Evolutionary conservation across 35 echinoderm and acorn worm genomes (phyloP).

Genomic region (Stichopus chloronotus): DNA sequence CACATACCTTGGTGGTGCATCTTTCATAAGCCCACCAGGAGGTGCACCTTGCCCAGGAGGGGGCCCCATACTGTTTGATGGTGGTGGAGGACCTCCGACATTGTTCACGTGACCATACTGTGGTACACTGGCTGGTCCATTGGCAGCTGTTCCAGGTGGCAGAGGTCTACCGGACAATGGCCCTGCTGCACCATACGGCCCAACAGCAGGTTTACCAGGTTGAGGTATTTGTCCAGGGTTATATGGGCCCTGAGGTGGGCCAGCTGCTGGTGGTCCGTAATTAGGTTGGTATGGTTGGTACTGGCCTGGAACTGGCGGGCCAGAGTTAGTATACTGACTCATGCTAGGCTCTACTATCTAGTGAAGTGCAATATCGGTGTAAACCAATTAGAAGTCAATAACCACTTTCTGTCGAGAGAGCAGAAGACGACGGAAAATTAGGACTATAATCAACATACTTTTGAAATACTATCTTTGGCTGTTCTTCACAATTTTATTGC

Average conservation of each 20-base stretch:
- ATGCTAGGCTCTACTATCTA: neutral
- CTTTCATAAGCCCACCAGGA: slow-evolving; percentile 15
- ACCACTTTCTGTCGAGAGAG: no score
- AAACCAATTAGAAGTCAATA: no score
- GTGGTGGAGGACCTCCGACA: neutral
- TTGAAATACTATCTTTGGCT: no score
- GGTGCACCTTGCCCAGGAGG: slow-evolving; percentile 27
- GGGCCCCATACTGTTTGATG: slow-evolving; percentile 1
- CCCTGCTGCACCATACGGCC: slow-evolving; percentile 48
- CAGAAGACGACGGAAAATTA: no score
- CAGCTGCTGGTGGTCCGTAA: slow-evolving; percentile 31
- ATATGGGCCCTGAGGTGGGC: neutral
- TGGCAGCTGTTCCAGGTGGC: slow-evolving; percentile 7
- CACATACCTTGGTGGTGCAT: slow-evolving; percentile 5
- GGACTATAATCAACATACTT: no score
- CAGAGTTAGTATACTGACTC: slow-evolving; percentile 38
- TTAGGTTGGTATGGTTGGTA: slow-evolving; percentile 34
- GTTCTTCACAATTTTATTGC: no score
- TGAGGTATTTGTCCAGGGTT: slow-evolving; percentile 3
- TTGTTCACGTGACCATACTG: slow-evolving; percentile 42
- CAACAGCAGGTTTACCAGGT: slow-evolving; percentile 27
- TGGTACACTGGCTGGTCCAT: slow-evolving; percentile 40
- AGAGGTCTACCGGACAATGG: neutral
- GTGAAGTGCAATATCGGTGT: no score
- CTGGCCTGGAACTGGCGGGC: slow-evolving; percentile 31